Evolutionary conservation across 35 echinoderm and acorn worm genomes (phyloP).

Genomic region (Heliocidaris tuberculata): DNA sequence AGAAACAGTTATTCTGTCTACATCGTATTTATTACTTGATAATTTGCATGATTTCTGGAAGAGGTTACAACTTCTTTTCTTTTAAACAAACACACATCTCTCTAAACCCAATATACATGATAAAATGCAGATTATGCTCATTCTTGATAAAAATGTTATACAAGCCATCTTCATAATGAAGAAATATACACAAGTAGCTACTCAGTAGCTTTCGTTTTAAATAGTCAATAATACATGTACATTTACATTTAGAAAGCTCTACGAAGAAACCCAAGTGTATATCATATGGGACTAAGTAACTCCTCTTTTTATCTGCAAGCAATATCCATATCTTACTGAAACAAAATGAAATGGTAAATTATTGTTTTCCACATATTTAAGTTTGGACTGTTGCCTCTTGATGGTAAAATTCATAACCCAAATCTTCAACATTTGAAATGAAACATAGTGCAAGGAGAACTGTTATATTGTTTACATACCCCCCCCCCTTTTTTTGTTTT

Average conservation of each 20-base stretch:
- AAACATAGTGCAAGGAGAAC: too few species aligned
- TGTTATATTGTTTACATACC: too few species aligned
- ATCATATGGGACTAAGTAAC: background rate
- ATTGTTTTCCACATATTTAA: too few species aligned
- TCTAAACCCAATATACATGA: constrained; percentile 37
- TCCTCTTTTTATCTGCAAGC: background rate
- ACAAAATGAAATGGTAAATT: too few species aligned
- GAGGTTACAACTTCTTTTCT: constrained; percentile 20
- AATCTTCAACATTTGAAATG: too few species aligned
- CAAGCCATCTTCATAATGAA: background rate
- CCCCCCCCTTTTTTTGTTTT: too few species aligned
- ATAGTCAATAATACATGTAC: background rate
- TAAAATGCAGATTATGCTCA: constrained; percentile 26
- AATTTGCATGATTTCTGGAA: constrained; percentile 36
- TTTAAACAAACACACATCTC: constrained; percentile 31
- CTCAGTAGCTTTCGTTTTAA: constrained; percentile 15
- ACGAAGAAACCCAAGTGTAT: background rate
- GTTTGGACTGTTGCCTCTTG: too few species aligned
- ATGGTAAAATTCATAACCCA: too few species aligned
- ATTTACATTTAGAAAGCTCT: background rate
- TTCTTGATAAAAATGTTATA: background rate
- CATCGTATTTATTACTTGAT: background rate
- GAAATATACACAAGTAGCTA: background rate
- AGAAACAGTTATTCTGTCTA: background rate
- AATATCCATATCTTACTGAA: too few species aligned